These are phyloP conservation scores for Drosophila repleta DNA, from an alignment of 1,140 invertebrate genomes.

Conservation along the genomic window DNA sequence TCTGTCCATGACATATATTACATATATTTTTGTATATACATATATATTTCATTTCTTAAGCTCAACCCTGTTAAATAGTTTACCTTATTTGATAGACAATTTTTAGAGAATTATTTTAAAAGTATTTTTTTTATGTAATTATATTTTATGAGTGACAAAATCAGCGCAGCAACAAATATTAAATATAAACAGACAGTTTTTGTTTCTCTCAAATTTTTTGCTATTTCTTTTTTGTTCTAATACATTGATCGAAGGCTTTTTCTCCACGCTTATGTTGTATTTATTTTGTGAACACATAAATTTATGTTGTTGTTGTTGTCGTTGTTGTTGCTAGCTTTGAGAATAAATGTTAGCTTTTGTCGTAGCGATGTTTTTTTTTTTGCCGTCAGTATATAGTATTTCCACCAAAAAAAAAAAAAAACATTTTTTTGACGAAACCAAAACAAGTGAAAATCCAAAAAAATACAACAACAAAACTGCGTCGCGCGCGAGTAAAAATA, in stretches of 20 bases:
- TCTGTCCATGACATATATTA: too few species aligned
- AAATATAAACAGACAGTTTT: not conserved
- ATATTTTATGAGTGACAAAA: not conserved
- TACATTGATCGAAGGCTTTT: conserved; percentile 35
- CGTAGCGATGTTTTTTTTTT: not conserved
- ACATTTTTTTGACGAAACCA: conserved; percentile 14
- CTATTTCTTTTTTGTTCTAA: not conserved
- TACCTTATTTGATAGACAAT: too few species aligned
- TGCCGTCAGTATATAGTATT: conserved; percentile 31
- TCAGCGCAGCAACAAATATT: not conserved
- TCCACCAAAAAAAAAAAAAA: conserved; percentile 57
- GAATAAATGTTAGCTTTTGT: conserved; percentile 6
- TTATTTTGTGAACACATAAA: conserved; percentile 51
- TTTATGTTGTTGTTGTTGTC: conserved; percentile 37
- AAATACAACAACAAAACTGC: conserved; percentile 53
- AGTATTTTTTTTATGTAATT: not conserved
- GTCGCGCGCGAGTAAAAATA: conserved; percentile 52
- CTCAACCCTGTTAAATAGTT: too few species aligned
- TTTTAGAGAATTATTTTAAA: not conserved
- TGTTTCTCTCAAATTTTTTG: not conserved
- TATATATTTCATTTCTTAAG: too few species aligned
- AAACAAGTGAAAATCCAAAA: conserved; percentile 57
- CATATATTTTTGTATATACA: too few species aligned
- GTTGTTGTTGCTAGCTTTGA: conserved; percentile 20
- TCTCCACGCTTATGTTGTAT: conserved; percentile 27